Conservation (phyloP, 2,888 invertebrate genomes). For the Coleophora flavipennella region DNA sequence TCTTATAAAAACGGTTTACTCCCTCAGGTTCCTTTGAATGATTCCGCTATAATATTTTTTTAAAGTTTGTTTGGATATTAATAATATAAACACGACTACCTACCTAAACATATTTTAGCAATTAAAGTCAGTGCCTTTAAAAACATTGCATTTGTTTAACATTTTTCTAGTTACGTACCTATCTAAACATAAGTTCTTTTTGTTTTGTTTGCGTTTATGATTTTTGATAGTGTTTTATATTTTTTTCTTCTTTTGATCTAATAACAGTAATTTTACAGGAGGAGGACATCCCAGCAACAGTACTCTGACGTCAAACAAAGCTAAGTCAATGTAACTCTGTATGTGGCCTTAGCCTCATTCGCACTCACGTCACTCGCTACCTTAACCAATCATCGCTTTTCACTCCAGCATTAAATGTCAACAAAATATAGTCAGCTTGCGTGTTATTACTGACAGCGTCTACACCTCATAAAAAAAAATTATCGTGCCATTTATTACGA, state of each 20-base stretch:
- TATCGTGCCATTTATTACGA: constrained; percentile 22
- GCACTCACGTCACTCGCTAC: constrained; percentile 54
- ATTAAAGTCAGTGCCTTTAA: too few relatives aligned
- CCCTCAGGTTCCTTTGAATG: too few relatives aligned
- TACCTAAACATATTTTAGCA: too few relatives aligned
- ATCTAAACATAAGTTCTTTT: too few relatives aligned
- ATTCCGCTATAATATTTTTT: background rate
- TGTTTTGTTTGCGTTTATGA: too few relatives aligned
- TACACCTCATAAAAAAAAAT: constrained; percentile 15
- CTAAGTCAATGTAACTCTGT: constrained; percentile 62
- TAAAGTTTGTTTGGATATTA: background rate
- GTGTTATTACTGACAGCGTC: constrained; percentile 30
- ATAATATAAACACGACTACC: too few relatives aligned
- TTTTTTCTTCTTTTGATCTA: background rate
- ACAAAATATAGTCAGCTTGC: constrained; percentile 27
- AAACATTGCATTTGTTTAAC: too few relatives aligned
- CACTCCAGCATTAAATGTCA: constrained; percentile 35
- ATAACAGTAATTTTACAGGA: constrained; percentile 34
- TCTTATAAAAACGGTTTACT: too few relatives aligned
- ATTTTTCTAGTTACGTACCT: too few relatives aligned
- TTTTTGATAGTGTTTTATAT: too few relatives aligned
- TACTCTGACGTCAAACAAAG: constrained; percentile 60
- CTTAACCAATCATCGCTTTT: constrained; percentile 57
- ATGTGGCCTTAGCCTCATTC: constrained; percentile 56
- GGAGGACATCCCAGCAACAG: constrained; percentile 65